These are phyloP conservation scores for Piaya cayana DNA, from an alignment of 2,113 vertebrate species.

Conservation along the genomic window DNA sequence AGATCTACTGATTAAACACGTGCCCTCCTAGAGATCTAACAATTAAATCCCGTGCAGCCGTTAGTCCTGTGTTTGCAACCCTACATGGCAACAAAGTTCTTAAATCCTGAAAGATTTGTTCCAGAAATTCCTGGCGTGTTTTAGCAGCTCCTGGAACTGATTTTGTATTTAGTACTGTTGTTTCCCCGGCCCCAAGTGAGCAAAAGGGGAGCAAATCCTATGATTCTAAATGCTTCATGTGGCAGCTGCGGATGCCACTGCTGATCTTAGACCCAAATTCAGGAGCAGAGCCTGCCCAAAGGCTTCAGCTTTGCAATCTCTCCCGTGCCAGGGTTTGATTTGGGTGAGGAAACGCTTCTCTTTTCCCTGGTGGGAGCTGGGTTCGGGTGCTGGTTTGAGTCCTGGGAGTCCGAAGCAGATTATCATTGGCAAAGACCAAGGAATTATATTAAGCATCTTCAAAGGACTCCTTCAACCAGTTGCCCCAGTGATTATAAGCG, in stretches of 20 bases:
- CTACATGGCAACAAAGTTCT: background rate
- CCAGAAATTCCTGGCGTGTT: background rate
- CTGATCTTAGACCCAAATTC: background rate
- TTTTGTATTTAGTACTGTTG: background rate
- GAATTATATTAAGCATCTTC: background rate
- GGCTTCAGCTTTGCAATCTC: background rate
- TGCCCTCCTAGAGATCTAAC: too few species aligned
- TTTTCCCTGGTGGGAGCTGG: background rate
- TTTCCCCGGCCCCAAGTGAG: background rate
- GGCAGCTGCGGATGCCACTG: slow-evolving; percentile 2
- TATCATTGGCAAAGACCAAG: rapidly evolving
- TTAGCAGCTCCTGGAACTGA: background rate
- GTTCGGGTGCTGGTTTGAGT: background rate
- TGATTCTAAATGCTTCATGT: rapidly evolving
- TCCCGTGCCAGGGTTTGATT: background rate
- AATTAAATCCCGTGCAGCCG: rapidly evolving
- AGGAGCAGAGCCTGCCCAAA: background rate
- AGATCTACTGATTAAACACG: too few species aligned
- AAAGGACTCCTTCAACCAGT: background rate
- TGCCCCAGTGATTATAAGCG: too few species aligned
- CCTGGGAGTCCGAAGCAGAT: background rate
- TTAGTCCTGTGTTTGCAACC: background rate
- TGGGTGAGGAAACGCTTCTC: too few species aligned
- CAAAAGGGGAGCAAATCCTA: background rate
- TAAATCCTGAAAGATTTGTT: background rate